Percentiles rank a stretch among this genome's conserved stretches.
Evolutionary conservation across 2,797 vertebrate genomes (phyloP).

Genomic region (Amazona ochrocephala): DNA sequence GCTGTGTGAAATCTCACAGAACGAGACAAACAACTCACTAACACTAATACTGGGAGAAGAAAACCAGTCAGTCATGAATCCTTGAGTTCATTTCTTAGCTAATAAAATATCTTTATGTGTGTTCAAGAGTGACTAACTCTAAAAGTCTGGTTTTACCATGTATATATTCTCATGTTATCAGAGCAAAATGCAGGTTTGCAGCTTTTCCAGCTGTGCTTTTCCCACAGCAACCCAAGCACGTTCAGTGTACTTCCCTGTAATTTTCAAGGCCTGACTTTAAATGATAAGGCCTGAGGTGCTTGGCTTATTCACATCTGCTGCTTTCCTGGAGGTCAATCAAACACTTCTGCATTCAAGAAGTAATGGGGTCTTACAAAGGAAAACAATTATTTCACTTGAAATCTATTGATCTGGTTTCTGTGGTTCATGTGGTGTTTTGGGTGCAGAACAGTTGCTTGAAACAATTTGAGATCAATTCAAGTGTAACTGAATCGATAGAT

Average conservation of each 20-base stretch:
- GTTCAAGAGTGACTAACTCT: not conserved
- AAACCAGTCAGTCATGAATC: not conserved
- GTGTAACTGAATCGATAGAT: constrained; percentile 65
- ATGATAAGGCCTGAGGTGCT: constrained; percentile 73
- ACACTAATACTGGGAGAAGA: not conserved
- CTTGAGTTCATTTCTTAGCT: not conserved
- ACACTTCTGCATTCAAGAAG: constrained; percentile 75
- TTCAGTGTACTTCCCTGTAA: constrained; percentile 41
- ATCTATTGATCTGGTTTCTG: constrained; percentile 76
- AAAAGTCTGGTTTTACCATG: not conserved
- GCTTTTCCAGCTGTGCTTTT: constrained; percentile 76
- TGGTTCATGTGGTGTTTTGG: constrained; percentile 74
- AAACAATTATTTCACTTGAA: constrained; percentile 79
- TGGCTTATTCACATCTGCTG: constrained; percentile 78
- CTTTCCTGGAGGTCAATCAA: constrained; percentile 77
- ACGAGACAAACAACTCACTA: not conserved
- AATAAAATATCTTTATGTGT: not conserved
- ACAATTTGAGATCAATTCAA: constrained; percentile 70
- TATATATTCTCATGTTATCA: not conserved
- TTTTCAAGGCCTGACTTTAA: constrained; percentile 77
- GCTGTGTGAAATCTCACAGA: not conserved
- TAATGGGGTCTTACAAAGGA: constrained; percentile 77
- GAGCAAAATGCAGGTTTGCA: not conserved
- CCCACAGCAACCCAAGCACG: constrained; percentile 67
- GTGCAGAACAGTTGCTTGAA: constrained; percentile 71